Evolutionary conservation across 2,113 vertebrate genomes (phyloP).

Genomic region (Gobiocypris rarus): DNA sequence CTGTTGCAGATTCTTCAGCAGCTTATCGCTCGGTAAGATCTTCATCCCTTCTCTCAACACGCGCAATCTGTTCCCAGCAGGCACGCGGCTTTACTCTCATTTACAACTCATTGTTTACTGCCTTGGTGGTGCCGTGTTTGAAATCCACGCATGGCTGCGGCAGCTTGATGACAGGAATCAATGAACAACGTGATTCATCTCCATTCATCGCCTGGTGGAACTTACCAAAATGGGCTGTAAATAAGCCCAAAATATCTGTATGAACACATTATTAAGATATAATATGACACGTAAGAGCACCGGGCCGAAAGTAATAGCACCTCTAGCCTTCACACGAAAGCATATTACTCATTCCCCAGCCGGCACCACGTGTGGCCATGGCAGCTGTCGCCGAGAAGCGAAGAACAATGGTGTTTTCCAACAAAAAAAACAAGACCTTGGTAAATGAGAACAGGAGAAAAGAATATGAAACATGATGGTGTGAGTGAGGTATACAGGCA

Average conservation of each 20-base stretch:
- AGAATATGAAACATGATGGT: background rate
- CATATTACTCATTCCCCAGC: slow-evolving; percentile 7
- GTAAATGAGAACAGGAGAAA: background rate
- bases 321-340: background rate
- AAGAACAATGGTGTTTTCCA: slow-evolving; percentile 10
- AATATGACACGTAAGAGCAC: background rate
- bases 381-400: background rate
- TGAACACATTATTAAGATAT: background rate
- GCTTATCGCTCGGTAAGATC: slow-evolving; percentile 34
- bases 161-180: slow-evolving; percentile 16
- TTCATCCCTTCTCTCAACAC: slow-evolving; percentile 39
- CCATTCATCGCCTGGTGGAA: slow-evolving; percentile 4
- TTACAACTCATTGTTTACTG: slow-evolving; percentile 38
- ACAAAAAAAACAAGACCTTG: background rate
- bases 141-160: background rate
- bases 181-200: background rate
- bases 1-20: slow-evolving; percentile 9
- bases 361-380: background rate
- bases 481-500: background rate
- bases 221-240: background rate
- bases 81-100: slow-evolving; percentile 27
- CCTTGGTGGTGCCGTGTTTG: background rate
- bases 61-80: slow-evolving; percentile 43
- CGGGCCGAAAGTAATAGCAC: background rate
- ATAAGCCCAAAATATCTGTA: slow-evolving; percentile 1